Evolutionary conservation across 2,888 invertebrate genomes (phyloP).

Genomic region (Bellardia bayeri): DNA sequence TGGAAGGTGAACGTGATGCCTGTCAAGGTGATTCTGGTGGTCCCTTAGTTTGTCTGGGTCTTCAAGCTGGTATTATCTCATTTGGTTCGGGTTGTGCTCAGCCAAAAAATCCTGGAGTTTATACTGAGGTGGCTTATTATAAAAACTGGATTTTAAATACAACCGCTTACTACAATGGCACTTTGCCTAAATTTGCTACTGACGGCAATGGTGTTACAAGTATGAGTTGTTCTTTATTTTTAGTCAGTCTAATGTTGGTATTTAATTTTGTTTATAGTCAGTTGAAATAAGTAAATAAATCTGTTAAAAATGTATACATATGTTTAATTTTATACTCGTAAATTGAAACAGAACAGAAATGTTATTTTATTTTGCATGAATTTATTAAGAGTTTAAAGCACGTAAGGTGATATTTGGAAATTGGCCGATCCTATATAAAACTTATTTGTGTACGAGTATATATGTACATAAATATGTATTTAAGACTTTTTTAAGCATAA

Average conservation of each 20-base stretch:
- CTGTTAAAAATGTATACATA: too few species aligned
- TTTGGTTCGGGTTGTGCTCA: conserved; percentile 92
- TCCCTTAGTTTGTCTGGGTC: conserved; percentile 88
- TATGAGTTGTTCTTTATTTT: conserved; percentile 42
- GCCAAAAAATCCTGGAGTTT: conserved; percentile 90
- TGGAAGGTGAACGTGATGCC: conserved; percentile 90
- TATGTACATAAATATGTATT: too few species aligned
- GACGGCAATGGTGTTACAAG: conserved; percentile 13
- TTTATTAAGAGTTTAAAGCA: too few species aligned
- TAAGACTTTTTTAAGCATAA: too few species aligned
- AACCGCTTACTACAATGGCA: conserved; percentile 23
- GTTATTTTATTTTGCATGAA: too few species aligned
- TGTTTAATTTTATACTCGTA: too few species aligned
- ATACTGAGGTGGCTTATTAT: conserved; percentile 86
- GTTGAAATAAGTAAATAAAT: conserved; percentile 13
- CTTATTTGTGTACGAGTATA: too few species aligned
- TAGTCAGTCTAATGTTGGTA: conserved; percentile 17
- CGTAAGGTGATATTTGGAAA: too few species aligned
- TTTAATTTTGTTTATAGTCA: conserved; percentile 33
- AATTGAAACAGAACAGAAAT: too few species aligned
- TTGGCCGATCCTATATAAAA: too few species aligned
- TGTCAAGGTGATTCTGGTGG: conserved; percentile 95
- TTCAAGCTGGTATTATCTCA: conserved; percentile 91
- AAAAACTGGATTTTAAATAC: conserved; percentile 71
- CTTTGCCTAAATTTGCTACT: conserved; percentile 45